Conservation (phyloP, 2,113 vertebrate genomes). For the Callocephalon fimbriatum region DNA sequence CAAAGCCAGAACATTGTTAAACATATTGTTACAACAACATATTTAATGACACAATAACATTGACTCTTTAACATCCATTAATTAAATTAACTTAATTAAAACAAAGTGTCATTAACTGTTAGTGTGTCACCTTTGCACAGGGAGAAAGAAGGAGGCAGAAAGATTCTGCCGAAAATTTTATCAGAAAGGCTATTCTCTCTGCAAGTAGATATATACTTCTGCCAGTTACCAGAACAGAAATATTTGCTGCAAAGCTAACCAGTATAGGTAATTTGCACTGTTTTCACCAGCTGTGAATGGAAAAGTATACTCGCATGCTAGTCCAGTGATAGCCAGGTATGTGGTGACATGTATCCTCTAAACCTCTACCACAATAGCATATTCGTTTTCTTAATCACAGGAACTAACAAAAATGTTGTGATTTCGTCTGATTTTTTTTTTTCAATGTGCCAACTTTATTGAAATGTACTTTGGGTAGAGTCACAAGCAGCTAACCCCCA, state of each 20-base stretch:
- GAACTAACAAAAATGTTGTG: neutral
- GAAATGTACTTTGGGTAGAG: neutral
- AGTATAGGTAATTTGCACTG: neutral
- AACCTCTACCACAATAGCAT: neutral
- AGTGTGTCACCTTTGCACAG: neutral
- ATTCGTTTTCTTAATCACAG: neutral
- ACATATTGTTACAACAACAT: neutral
- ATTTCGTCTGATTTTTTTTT: neutral
- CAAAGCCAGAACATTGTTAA: neutral
- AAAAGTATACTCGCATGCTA: neutral
- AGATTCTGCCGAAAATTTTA: neutral
- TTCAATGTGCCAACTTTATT: neutral
- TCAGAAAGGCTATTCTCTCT: neutral
- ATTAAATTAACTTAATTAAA: neutral
- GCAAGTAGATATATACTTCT: neutral
- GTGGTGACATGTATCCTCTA: rapidly evolving
- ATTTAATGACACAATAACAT: neutral
- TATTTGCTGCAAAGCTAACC: neutral
- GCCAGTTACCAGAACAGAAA: neutral
- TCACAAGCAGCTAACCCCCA: neutral
- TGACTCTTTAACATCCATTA: neutral
- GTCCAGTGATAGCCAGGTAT: neutral
- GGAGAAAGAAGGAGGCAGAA: neutral
- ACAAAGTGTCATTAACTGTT: neutral
- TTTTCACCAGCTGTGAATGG: neutral